A percentile compares a stretch with the other conserved stretches of the same genome.
These are phyloP conservation scores for Ametastegia equiseti DNA, from an alignment of 2,888 invertebrate genomes.

Conservation along the genomic window DNA sequence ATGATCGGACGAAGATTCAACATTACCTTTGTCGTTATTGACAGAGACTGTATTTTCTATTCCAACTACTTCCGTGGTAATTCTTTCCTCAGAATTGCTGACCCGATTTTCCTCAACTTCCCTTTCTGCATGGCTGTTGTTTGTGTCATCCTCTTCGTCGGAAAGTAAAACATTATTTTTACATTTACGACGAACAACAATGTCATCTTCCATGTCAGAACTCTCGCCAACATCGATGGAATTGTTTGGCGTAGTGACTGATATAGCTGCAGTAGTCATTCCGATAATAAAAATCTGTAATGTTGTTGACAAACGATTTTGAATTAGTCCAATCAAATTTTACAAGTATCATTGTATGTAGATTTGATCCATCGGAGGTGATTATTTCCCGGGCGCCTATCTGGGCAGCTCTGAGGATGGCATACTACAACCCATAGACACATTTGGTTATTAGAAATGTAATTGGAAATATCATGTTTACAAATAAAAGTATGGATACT, in stretches of 20 bases:
- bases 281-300: not conserved
- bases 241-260: not conserved
- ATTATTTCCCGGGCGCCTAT: too few species aligned
- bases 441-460: too few species aligned
- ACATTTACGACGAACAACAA: not conserved
- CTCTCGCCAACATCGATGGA: not conserved
- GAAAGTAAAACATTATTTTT: not conserved
- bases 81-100: not conserved
- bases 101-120: not conserved
- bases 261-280: conserved; percentile 5
- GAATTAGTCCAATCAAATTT: not conserved
- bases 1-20: not conserved
- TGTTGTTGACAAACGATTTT: not conserved
- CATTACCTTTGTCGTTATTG: not conserved
- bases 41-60: not conserved
- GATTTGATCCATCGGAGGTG: not conserved
- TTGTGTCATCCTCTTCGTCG: not conserved
- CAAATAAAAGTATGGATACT: too few species aligned
- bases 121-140: not conserved
- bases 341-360: not conserved
- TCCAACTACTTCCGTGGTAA: not conserved
- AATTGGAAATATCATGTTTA: too few species aligned
- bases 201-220: not conserved
- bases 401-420: too few species aligned
- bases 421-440: too few species aligned